Evolutionary conservation across 1,140 invertebrate species (phyloP).

Genomic region (Orussus abietinus): DNA sequence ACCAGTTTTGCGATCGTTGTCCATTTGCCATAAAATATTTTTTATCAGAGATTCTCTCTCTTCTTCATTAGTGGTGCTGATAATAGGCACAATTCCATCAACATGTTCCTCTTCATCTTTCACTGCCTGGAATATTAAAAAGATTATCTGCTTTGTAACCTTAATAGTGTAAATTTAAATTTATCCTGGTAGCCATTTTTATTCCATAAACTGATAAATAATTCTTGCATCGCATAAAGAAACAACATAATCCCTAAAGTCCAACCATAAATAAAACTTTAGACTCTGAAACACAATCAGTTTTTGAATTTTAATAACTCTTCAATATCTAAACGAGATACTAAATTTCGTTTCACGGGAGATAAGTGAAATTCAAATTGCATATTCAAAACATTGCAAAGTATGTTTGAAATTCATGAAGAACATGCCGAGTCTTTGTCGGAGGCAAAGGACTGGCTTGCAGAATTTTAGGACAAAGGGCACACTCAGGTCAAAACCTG

Average conservation of each 20-base stretch:
- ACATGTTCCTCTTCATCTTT: conserved; percentile 58
- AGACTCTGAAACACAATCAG: too few species aligned
- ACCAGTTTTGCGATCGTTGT: conserved; percentile 72
- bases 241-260: too few species aligned
- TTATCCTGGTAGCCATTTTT: too few species aligned
- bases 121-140: conserved; percentile 43
- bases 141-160: too few species aligned
- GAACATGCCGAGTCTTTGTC: not conserved
- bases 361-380: too few species aligned
- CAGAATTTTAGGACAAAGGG: conserved; percentile 31
- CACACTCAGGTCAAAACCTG: conserved; percentile 30
- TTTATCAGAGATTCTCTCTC: conserved; percentile 59
- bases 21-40: conserved; percentile 77
- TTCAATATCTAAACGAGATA: too few species aligned
- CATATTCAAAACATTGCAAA: too few species aligned
- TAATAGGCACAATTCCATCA: conserved; percentile 56
- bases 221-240: conserved; percentile 1
- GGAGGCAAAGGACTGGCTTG: conserved; percentile 7
- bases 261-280: too few species aligned
- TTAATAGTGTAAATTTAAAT: too few species aligned
- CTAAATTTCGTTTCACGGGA: too few species aligned
- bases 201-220: not conserved
- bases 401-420: conserved; percentile 1
- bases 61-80: conserved; percentile 54
- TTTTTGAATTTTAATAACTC: too few species aligned